Evolutionary conservation across 1,140 invertebrate species (phyloP), one percentile per base, ranked within the genome.

Genomic region (Drosophila funebris): DNA sequence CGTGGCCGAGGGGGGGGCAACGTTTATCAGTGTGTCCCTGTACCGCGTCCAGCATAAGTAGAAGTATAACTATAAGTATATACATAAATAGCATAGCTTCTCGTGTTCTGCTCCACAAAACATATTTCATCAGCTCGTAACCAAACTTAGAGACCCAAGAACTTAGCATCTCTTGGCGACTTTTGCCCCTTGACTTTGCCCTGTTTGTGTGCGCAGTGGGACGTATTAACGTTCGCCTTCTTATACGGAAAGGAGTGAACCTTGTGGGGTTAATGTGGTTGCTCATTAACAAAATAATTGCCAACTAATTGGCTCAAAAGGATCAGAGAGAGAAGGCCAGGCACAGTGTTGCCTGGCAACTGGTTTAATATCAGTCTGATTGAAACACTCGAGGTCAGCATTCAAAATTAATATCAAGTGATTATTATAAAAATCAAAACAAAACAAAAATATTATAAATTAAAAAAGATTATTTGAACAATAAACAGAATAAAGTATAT

Each of bases 231-330:
- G 60, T 70, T 39, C 24, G 20, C 41, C 60, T 43, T 33, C 58
- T 71, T 76, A 61, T 64, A 31, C 0, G 22, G 20, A 14, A 8
- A 24, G 46, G 39, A 6, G 37, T 13, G 27, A 29, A 27, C 27
- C 27, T 60, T 64, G 60, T 50, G 64, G 74, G 70, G 44, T 72
- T 79, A 79, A 84, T 84, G 66, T 63, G 79, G 71, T 68, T 53
- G 62, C 62, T 83, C 71, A 78, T 83, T 83, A 79, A 72, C 44
- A 41, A 68, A 74, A 74, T 84, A 83, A 83, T 84, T 83, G 80
- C 66, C 80, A 76, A 66, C 80, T 84, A 84, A 83, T 83, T 83
- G 80, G 80, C 66, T 67, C 36, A 37, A 78, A 16, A 50, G 50
- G 14, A 16, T 11, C 27, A 31, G 3, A 16, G 27, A 16, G 4